Evolutionary conservation across 2,888 invertebrate genomes (phyloP).

Genomic region (Venusia cambrica): DNA sequence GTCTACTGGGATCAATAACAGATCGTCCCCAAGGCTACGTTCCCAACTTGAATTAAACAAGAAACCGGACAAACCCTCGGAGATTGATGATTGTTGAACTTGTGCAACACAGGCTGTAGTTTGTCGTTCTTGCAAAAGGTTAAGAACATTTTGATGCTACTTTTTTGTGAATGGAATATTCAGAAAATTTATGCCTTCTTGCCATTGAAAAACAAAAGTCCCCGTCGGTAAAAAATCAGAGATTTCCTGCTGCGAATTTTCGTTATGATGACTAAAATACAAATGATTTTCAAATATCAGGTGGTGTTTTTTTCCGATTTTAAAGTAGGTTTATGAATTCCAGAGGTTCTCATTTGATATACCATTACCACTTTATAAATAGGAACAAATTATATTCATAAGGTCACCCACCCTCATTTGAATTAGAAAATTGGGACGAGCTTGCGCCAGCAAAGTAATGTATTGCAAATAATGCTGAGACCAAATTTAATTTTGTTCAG

Average conservation of each 20-base stretch:
- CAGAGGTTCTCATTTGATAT: constrained; percentile 10
- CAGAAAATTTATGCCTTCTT: too few relatives aligned
- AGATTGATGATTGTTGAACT: constrained; percentile 30
- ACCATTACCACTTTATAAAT: too few relatives aligned
- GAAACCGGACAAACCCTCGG: constrained; percentile 26
- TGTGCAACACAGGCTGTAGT: constrained; percentile 28
- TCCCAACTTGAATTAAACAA: constrained; percentile 22
- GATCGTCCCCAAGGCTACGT: constrained; percentile 17
- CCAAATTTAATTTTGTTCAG: constrained; percentile 42
- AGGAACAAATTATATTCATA: constrained; percentile 45
- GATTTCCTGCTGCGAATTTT: too few relatives aligned
- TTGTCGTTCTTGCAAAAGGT: too few relatives aligned
- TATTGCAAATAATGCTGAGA: constrained; percentile 56
- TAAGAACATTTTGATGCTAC: too few relatives aligned
- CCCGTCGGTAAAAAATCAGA: too few relatives aligned
- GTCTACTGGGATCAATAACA: constrained; percentile 25
- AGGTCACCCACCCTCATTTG: constrained; percentile 49
- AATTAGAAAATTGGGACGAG: constrained; percentile 58
- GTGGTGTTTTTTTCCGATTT: too few relatives aligned
- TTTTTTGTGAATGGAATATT: too few relatives aligned
- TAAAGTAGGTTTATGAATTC: constrained; percentile 20
- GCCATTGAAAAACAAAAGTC: too few relatives aligned
- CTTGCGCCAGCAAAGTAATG: constrained; percentile 46
- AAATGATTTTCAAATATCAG: too few relatives aligned
- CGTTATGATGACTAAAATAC: too few relatives aligned